Evolutionary conservation across 1,140 invertebrate genomes (phyloP).

Genomic region (Ostrea edulis): DNA sequence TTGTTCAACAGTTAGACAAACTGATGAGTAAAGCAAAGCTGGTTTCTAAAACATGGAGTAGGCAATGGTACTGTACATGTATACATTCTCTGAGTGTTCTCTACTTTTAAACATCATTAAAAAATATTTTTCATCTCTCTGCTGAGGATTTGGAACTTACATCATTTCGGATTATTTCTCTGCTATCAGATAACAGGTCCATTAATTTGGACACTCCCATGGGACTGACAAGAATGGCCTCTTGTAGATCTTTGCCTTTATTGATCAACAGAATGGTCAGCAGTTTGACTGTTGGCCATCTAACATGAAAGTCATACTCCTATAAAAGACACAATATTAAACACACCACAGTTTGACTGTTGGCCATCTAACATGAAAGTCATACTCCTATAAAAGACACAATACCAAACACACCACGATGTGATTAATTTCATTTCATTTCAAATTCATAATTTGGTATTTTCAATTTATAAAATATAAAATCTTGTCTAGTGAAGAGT

Average conservation of each 20-base stretch:
- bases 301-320: constrained; percentile 94
- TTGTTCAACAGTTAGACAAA: too few relatives aligned
- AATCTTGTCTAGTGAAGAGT: too few relatives aligned
- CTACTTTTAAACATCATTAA: too few relatives aligned
- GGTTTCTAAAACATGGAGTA: too few relatives aligned
- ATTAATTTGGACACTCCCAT: constrained; percentile 99
- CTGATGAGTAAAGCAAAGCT: too few relatives aligned
- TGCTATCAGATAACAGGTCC: constrained; percentile 94
- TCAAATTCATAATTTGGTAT: not conserved
- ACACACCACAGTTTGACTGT: constrained; percentile 76
- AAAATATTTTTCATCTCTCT: too few relatives aligned
- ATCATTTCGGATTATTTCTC: constrained; percentile 98
- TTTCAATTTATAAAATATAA: not conserved
- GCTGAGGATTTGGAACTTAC: constrained; percentile 79
- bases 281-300: constrained; percentile 85
- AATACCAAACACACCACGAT: not conserved
- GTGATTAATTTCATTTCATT: not conserved
- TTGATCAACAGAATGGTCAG: constrained; percentile 85
- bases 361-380: constrained; percentile 94
- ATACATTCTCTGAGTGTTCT: too few relatives aligned
- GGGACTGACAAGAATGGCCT: constrained; percentile 95
- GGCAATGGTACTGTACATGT: too few relatives aligned
- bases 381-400: constrained; percentile 84
- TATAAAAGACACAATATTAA: constrained; percentile 64
- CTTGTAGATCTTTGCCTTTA: constrained; percentile 91